phyloP scores from a whole-genome alignment of 2,888 invertebrate genomes.

The Leucoptera coffeella region DNA sequence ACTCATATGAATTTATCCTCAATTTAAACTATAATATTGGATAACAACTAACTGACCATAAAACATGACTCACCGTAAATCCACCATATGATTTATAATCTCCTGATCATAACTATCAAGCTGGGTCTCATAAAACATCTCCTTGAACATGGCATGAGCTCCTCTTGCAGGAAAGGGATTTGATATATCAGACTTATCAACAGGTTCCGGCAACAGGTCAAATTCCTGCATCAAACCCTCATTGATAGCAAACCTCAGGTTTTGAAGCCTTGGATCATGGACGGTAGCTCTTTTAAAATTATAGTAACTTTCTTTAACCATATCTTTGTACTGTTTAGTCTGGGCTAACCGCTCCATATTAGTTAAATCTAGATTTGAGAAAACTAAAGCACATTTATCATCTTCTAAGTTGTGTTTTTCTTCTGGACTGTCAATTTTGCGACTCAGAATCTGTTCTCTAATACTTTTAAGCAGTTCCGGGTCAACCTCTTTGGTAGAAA shows the following conservation, averaged over 20 bases:
- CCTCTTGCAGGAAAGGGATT: conserved; percentile 27
- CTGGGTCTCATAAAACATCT: conserved; percentile 33
- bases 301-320: conserved; percentile 33
- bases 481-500: conserved; percentile 22
- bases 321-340: conserved; percentile 16
- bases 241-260: conserved; percentile 38
- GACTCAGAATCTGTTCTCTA: conserved; percentile 32
- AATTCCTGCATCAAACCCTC: conserved; percentile 40
- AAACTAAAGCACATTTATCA: conserved; percentile 38
- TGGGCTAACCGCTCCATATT: conserved; percentile 23
- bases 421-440: conserved; percentile 11
- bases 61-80: conserved; percentile 35
- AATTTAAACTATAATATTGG: background rate
- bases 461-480: conserved; percentile 31
- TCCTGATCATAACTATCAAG: conserved; percentile 37
- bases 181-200: too few species aligned
- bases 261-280: conserved; percentile 37
- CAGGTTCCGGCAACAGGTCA: conserved; percentile 11
- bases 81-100: conserved; percentile 26
- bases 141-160: conserved; percentile 38
- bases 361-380: conserved; percentile 23
- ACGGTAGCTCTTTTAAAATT: conserved; percentile 40
- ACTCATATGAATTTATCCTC: background rate
- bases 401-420: conserved; percentile 20
- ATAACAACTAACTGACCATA: too few species aligned